Evolutionary conservation across 2,113 vertebrate species (phyloP).

Genomic region (Vombatus ursinus): DNA sequence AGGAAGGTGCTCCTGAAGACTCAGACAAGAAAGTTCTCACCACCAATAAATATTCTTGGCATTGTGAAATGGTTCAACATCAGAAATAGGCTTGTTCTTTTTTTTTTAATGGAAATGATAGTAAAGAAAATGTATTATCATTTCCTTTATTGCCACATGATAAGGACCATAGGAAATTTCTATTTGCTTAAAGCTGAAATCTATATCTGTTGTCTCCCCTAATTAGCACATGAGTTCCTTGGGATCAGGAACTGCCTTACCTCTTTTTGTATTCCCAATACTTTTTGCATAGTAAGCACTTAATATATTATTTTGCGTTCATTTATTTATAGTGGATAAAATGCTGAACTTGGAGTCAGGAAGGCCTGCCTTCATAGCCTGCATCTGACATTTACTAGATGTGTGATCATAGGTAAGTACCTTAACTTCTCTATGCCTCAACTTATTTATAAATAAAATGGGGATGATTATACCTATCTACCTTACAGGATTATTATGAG

Average conservation of each 20-base stretch:
- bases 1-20: neutral
- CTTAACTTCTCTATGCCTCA: neutral
- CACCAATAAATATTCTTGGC: neutral
- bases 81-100: neutral
- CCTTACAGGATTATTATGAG: neutral
- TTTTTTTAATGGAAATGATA: neutral
- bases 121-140: neutral
- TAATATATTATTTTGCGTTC: neutral
- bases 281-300: neutral
- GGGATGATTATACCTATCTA: neutral
- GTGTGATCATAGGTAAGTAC: neutral
- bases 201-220: neutral
- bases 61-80: neutral
- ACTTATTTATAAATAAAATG: neutral
- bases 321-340: neutral
- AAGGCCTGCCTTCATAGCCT: neutral
- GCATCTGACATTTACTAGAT: neutral
- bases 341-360: neutral
- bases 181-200: neutral
- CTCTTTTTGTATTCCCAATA: neutral
- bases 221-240: neutral
- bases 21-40: neutral
- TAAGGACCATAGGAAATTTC: neutral
- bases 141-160: neutral
- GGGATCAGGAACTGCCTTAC: neutral